Evolutionary conservation across 2,797 vertebrate species (phyloP).

Genomic region (Lagorchestes hirsutus): DNA sequence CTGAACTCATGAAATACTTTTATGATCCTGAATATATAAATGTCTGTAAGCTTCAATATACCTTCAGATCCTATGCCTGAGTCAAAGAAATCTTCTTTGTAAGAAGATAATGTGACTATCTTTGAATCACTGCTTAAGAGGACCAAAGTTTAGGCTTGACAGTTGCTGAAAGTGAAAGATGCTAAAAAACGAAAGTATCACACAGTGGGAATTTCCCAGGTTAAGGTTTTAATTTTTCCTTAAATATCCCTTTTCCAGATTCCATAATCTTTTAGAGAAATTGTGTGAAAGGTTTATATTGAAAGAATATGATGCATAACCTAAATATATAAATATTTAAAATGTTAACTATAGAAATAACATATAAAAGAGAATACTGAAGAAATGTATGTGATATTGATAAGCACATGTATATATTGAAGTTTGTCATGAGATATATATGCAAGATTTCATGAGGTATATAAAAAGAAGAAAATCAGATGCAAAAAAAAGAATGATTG

Average conservation of each 20-base stretch:
- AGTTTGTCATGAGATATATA: background rate
- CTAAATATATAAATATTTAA: background rate
- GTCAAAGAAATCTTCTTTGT: background rate
- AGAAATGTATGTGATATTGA: background rate
- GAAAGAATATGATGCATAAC: background rate
- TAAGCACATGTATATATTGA: background rate
- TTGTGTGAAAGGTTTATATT: background rate
- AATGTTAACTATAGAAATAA: no score
- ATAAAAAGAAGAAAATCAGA: background rate
- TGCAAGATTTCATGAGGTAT: background rate
- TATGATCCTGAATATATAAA: background rate
- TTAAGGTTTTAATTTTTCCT: background rate
- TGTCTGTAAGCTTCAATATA: background rate
- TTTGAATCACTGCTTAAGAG: background rate
- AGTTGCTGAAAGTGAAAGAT: background rate
- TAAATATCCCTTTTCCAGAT: background rate
- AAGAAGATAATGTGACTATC: background rate
- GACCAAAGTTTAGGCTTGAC: background rate
- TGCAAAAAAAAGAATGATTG: background rate
- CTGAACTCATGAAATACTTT: background rate
- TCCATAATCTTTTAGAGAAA: background rate
- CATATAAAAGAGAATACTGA: background rate
- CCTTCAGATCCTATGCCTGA: background rate
- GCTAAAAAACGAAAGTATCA: background rate
- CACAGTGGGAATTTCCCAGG: background rate